Conservation (phyloP, 2,797 vertebrate genomes). For the Ptychobarbus kaznakovi region DNA sequence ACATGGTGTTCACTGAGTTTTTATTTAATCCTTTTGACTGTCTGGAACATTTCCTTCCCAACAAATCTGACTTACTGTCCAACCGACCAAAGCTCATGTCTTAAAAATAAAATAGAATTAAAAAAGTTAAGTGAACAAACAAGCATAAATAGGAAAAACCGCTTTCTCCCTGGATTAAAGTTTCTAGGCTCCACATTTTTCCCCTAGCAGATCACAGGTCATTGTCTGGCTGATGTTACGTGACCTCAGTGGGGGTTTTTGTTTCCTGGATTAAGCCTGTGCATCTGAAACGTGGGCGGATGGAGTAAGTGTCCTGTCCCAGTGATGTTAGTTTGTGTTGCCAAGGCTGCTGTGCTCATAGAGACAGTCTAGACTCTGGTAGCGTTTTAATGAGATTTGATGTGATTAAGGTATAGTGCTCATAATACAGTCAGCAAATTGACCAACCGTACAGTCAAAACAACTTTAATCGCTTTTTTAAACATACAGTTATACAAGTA, state of each 20-base stretch:
- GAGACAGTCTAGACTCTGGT: constrained; percentile 82
- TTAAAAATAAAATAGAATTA: background rate
- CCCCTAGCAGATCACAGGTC: constrained; percentile 49
- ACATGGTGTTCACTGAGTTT: constrained; percentile 29
- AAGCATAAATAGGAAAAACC: constrained; percentile 57
- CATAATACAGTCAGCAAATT: constrained; percentile 68
- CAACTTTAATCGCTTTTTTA: constrained; percentile 26
- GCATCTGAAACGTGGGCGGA: constrained; percentile 28
- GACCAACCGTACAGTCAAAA: constrained; percentile 18
- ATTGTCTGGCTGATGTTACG: constrained; percentile 51
- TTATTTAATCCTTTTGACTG: constrained; percentile 45
- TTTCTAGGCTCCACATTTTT: constrained; percentile 59
- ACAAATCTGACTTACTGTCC: constrained; percentile 44
- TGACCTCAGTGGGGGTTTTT: constrained; percentile 43
- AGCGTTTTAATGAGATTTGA: constrained; percentile 86
- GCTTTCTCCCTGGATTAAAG: constrained; percentile 58
- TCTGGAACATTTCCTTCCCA: constrained; percentile 53
- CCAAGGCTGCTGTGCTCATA: constrained; percentile 60
- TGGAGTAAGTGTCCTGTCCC: constrained; percentile 13
- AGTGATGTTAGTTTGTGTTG: constrained; percentile 57
- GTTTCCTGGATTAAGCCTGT: constrained; percentile 59
- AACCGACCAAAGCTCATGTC: background rate
- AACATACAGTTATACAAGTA: background rate
- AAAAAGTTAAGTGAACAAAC: constrained; percentile 58
- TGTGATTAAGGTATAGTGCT: constrained; percentile 76